Percentiles rank a stretch among this genome's conserved stretches.
phyloP scores from a whole-genome alignment of 2,113 vertebrate species.

The Zonotrichia leucophrys region DNA sequence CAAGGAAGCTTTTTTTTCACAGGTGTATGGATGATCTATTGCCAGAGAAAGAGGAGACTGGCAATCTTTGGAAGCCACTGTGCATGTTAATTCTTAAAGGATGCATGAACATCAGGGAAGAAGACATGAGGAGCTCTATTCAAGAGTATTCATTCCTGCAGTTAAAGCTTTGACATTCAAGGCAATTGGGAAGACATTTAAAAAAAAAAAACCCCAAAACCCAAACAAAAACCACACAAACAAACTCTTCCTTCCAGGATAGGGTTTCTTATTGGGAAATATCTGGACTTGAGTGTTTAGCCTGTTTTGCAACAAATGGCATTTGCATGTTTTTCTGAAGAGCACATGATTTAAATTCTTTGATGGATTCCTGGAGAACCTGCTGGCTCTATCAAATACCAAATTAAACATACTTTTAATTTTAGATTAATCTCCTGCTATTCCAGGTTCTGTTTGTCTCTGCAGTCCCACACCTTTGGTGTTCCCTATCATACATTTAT shows the following conservation, averaged over 20 bases:
- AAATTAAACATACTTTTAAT: not conserved
- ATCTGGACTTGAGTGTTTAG: not conserved
- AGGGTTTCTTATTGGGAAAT: not conserved
- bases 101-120: not conserved
- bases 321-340: slow-evolving; percentile 18
- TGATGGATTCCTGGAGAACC: not conserved
- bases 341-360: not conserved
- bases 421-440: not conserved
- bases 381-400: not conserved
- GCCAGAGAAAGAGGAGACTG: not conserved
- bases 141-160: not conserved
- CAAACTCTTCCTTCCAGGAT: not conserved
- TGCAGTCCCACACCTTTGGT: not conserved
- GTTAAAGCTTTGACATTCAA: not conserved
- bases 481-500: not conserved
- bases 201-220: not conserved
- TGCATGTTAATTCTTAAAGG: not conserved
- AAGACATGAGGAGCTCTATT: not conserved
- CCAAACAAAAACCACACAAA: not conserved
- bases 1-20: not conserved
- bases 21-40: not conserved
- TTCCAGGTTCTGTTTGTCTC: not conserved
- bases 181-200: not conserved
- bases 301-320: not conserved
- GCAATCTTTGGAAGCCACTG: not conserved